Base-by-base conservation (phyloP, 2,888 invertebrate genomes). In the Polyploca ridens region DNA sequence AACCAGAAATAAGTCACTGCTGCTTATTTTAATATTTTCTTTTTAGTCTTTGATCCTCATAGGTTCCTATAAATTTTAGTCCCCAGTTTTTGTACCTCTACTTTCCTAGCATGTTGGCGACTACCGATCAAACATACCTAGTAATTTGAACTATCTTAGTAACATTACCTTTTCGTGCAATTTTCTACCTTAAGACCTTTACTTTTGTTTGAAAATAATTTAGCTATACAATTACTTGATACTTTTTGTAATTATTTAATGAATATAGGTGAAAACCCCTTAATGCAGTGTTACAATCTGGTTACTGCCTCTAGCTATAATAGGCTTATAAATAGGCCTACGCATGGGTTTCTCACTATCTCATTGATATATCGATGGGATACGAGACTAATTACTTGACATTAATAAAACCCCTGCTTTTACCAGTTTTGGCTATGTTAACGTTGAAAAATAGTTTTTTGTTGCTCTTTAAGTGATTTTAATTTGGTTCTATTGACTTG, bases 121-220 rank as follows among this genome's bases (percentile, higher is more conserved):
- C 78, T 78, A 77, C 80, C 79, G 79, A 82, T 82, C 79, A 81
- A 82, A 79, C 77, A 75, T 68, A 75, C 74, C 63, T 77, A 82
- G 77, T 81, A 73, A 73, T 71, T 67, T 65, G 68, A 75, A 76
- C 70, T 71, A 74, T 71, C 73, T 70, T 67, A 76, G 64, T 54
- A 35, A 62, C 60, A 62, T 33, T 65, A 60, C 44, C 60, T 62
- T 16, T 35, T 38, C 49, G 62, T 63, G 58, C 64, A 58, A 69
- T 41, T 54, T 65, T 38, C 33, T 33, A 14, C 63, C 63, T 58
- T 62, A 65, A 62, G 14, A 13, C 44, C 54, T 33, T 38, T n/a
- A 10, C 11, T 8, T 19, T 54, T 54, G 63, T 16, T 59, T 11
- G 11, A 62, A 57, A 44, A 64, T 64, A 8, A 44, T 35, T 11